A percentile compares a stretch with the other conserved stretches of the same genome.
Conservation (phyloP, 2,797 vertebrate genomes). For the Oryzias sinensis region DNA sequence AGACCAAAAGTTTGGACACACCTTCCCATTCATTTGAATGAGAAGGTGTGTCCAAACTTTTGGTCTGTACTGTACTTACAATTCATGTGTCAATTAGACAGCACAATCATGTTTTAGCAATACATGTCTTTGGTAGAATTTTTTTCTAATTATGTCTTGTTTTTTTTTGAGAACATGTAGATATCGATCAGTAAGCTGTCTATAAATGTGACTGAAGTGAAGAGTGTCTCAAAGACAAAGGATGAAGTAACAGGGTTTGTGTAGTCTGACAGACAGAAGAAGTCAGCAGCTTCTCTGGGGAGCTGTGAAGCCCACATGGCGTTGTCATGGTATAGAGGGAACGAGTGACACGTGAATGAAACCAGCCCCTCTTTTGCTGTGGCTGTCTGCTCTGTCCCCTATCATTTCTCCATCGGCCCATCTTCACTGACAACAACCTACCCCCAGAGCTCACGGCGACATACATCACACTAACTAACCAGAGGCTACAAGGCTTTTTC, state of each 20-base stretch:
- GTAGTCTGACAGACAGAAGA: conserved; percentile 56
- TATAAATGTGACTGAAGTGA: conserved; percentile 1
- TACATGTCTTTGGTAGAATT: too few species aligned
- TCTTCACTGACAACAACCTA: conserved; percentile 46
- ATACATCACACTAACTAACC: conserved; percentile 72
- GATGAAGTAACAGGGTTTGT: conserved; percentile 31
- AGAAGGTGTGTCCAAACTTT: too few species aligned
- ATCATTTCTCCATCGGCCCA: conserved; percentile 61
- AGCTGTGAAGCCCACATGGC: conserved; percentile 68
- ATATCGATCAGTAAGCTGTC: conserved; percentile 6
- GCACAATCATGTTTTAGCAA: too few species aligned
- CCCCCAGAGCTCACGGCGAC: conserved; percentile 37
- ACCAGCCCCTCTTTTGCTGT: conserved; percentile 49
- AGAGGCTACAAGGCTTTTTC: conserved; percentile 47
- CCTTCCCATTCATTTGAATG: too few species aligned
- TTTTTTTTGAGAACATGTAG: background rate
- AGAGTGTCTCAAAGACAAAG: conserved; percentile 19
- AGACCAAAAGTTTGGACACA: too few species aligned
- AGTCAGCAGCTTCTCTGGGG: conserved; percentile 62
- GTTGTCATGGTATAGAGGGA: conserved; percentile 68
- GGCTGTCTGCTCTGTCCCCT: conserved; percentile 63
- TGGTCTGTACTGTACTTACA: too few species aligned
- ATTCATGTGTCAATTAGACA: too few species aligned
- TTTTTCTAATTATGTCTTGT: too few species aligned
- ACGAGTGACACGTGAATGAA: conserved; percentile 69